A percentile compares a stretch with the other conserved stretches of the same genome.
phyloP scores from a whole-genome alignment of 2,888 invertebrate species.

The Mimachlamys varia region DNA sequence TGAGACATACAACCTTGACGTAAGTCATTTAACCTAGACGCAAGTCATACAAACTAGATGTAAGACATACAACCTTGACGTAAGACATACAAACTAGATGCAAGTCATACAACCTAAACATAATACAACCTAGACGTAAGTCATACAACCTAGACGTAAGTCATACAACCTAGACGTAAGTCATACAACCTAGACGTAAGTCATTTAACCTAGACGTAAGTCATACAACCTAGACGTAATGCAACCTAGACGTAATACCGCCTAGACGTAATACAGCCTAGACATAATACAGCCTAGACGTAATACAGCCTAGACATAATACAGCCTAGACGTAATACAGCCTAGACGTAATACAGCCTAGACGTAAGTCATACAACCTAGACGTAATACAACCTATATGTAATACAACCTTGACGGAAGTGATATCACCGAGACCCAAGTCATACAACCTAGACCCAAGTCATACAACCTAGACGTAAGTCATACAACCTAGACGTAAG shows the following conservation, averaged over 20 bases:
- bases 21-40: no score
- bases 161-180: no score
- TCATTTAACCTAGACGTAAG: neutral
- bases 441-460: neutral
- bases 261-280: neutral
- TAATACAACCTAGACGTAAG: constrained; percentile 19
- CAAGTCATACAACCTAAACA: no score
- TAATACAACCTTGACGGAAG: no score
- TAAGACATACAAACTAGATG: no score
- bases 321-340: neutral
- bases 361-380: no score
- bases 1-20: neutral
- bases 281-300: no score
- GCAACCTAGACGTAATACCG: neutral
- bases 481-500: no score
- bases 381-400: neutral
- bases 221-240: constrained; percentile 26
- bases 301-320: constrained; percentile 1
- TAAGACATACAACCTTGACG: neutral
- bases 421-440: no score
- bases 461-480: no score
- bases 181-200: neutral
- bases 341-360: neutral
- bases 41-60: constrained; percentile 34
- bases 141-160: no score